These are phyloP conservation scores for Trichogramma evanescens DNA, from an alignment of 2,888 invertebrate genomes.

Conservation along the genomic window DNA sequence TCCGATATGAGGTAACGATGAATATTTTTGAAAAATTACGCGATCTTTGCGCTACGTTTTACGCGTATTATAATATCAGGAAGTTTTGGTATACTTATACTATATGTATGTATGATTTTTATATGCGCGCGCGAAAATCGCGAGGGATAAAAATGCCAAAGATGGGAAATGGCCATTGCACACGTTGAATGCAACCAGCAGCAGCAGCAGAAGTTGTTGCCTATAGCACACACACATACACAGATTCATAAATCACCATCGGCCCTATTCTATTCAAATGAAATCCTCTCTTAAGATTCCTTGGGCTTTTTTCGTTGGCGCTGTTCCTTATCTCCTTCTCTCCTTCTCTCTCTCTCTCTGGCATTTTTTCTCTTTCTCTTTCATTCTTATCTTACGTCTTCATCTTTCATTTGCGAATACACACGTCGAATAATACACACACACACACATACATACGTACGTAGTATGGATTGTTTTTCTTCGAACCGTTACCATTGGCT, in stretches of 20 bases:
- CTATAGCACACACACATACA: not conserved
- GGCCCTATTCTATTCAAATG: constrained; percentile 42
- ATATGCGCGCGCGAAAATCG: no score
- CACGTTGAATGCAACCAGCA: not conserved
- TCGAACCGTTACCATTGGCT: constrained; percentile 14
- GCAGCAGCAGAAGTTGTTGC: no score
- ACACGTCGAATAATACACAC: constrained; percentile 7
- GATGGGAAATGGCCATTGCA: constrained; percentile 12
- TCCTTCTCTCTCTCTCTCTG: not conserved
- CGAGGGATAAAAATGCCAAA: not conserved
- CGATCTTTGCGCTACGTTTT: no score
- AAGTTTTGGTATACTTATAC: no score
- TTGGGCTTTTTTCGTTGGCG: constrained; percentile 13
- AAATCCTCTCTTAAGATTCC: constrained; percentile 27
- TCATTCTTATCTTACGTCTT: constrained; percentile 17
- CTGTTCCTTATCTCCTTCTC: constrained; percentile 2
- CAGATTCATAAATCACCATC: constrained; percentile 37
- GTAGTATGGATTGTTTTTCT: constrained; percentile 19
- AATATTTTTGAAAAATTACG: no score
- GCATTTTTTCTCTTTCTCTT: not conserved
- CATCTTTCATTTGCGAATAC: constrained; percentile 20
- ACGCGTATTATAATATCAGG: no score
- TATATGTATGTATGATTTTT: no score
- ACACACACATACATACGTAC: not conserved
- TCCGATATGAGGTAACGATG: no score